Base-by-base conservation (phyloP, 2,113 vertebrate species). In the Anseranas semipalmata region DNA sequence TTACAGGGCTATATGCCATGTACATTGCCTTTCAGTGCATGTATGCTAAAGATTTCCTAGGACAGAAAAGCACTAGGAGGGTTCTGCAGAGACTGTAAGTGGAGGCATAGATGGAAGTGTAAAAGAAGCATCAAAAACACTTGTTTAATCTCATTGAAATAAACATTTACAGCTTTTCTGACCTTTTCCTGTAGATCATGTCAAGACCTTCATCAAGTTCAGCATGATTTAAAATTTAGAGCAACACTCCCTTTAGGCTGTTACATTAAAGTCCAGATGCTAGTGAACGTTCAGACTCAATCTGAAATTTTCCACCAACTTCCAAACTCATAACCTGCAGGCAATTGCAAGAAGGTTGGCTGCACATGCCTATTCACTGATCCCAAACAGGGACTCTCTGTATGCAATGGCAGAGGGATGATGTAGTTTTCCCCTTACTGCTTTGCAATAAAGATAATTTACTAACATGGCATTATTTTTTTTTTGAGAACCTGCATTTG, bases 331-430 rank as follows among this genome's bases (percentile, higher is more conserved):
- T 90, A 90, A 94, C 70, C 79, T 77, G 27, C 52, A 98, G 97
- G 97, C 96, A 96, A 94, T 95, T 96, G 92, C 86, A 95, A 98
- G 78, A 97, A 98, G 97, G 97, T 97, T 98, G 98, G 95, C 70
- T 96, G 70, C 72, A 65, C 62, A 56, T 90, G 35, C 59, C 66
- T 81, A 30, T 91, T 92, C 50, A 68, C 3, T 82, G 75, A 68
- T 87, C 43, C 24, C 27, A 60, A 46, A 78, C 15, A 81, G 27
- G 33, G 12, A 52, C 27, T 33, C 41, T 82, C 33, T n/a, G 19
- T 59, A 63, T 3, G 1, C 35, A 35, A 6, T 20, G 19, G 33
- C 43, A 95, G 52, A 82, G 19, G 9, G 17, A 77, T 89, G 50
- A 63, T 85, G 43, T 68, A n/a, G 65, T 82, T 91, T 82, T 39